Evolutionary conservation across 2,888 invertebrate genomes (phyloP).

Genomic region (Brenthis ino): DNA sequence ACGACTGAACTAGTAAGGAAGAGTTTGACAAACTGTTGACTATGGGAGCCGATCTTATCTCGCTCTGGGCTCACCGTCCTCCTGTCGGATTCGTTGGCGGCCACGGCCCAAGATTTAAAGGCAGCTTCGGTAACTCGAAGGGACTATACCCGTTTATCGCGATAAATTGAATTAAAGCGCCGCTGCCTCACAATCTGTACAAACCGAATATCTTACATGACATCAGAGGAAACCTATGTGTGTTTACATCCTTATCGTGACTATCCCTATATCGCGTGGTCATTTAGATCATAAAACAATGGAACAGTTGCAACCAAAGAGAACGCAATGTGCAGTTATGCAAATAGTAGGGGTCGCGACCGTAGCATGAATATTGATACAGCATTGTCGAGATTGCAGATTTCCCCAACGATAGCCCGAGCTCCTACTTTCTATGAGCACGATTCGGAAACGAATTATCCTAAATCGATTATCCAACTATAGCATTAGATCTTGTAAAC

Average conservation of each 20-base stretch:
- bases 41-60: slow-evolving; percentile 37
- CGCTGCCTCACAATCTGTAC: slow-evolving; percentile 29
- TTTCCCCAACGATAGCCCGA: slow-evolving; percentile 66
- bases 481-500: slow-evolving; percentile 54
- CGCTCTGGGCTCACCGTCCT: slow-evolving; percentile 21
- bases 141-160: slow-evolving; percentile 29
- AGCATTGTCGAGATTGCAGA: slow-evolving; percentile 78
- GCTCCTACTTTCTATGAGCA: slow-evolving; percentile 69
- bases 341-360: slow-evolving; percentile 79
- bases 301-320: slow-evolving; percentile 75
- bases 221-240: slow-evolving; percentile 54
- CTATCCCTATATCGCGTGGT: slow-evolving; percentile 74
- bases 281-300: slow-evolving; percentile 82
- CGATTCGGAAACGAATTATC: slow-evolving; percentile 72
- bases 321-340: slow-evolving; percentile 79
- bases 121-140: slow-evolving; percentile 37
- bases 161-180: slow-evolving; percentile 33
- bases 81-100: slow-evolving; percentile 35
- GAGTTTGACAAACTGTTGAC: slow-evolving; percentile 37
- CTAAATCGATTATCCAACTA: slow-evolving; percentile 63
- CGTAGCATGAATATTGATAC: slow-evolving; percentile 81
- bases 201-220: slow-evolving; percentile 46
- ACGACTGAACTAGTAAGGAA: slow-evolving; percentile 37
- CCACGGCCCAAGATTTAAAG: slow-evolving; percentile 36
- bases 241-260: slow-evolving; percentile 77